Evolutionary conservation across 2,888 invertebrate genomes (phyloP).

Genomic region (Mycogona germanica): DNA sequence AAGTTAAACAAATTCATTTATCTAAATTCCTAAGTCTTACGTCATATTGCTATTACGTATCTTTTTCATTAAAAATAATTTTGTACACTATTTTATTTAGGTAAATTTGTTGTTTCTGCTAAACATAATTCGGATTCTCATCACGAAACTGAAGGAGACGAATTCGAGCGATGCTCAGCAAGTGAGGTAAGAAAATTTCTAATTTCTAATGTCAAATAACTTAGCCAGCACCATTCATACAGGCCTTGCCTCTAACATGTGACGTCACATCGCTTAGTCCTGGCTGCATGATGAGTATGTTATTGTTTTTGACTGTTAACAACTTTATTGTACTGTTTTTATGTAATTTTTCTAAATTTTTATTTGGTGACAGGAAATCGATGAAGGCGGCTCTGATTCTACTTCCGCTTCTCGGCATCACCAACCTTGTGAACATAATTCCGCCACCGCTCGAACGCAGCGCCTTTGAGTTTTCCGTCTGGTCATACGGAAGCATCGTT

Average conservation of each 20-base stretch:
- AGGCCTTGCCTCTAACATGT: too few species aligned
- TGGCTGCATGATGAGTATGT: too few species aligned
- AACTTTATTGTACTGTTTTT: not conserved
- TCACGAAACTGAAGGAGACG: slow-evolving; percentile 58
- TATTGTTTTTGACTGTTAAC: too few species aligned
- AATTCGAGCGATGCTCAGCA: slow-evolving; percentile 61
- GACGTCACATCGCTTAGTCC: too few species aligned
- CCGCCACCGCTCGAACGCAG: slow-evolving; percentile 52
- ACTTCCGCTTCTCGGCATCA: slow-evolving; percentile 24
- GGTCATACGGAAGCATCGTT: slow-evolving; percentile 67
- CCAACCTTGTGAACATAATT: slow-evolving; percentile 56
- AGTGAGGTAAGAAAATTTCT: slow-evolving; percentile 39
- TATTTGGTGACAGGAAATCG: slow-evolving; percentile 24
- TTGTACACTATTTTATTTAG: slow-evolving; percentile 38
- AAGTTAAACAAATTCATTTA: too few species aligned
- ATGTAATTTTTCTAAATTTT: too few species aligned
- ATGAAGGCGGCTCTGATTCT: slow-evolving; percentile 23
- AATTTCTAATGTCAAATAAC: too few species aligned
- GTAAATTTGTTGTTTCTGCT: slow-evolving; percentile 62
- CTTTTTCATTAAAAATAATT: not conserved
- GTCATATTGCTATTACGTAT: not conserved
- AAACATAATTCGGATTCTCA: slow-evolving; percentile 64
- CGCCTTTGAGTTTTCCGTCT: slow-evolving; percentile 57
- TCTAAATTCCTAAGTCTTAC: too few species aligned
- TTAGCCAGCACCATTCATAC: too few species aligned